Evolutionary conservation across 2,888 invertebrate species (phyloP).

Genomic region (Pristionchus japonicus): DNA sequence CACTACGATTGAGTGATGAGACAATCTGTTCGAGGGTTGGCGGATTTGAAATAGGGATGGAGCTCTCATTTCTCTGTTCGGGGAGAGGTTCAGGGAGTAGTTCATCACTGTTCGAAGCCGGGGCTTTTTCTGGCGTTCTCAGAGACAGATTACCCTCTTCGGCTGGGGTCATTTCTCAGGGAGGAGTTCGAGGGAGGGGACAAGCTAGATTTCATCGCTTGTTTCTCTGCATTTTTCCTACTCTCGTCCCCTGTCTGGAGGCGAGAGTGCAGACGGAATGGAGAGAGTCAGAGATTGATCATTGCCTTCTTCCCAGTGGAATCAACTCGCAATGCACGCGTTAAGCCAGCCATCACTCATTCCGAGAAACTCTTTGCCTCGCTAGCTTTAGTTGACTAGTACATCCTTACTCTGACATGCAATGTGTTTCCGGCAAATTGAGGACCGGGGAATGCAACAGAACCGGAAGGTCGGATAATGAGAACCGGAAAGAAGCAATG

Average conservation of each 20-base stretch:
- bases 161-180: neutral
- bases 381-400: neutral
- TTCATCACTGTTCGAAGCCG: neutral
- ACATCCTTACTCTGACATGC: neutral
- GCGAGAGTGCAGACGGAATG: too few relatives aligned
- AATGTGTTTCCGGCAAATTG: neutral
- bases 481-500: neutral
- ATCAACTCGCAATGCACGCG: neutral
- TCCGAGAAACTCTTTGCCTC: neutral
- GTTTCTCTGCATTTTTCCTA: too few relatives aligned
- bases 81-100: too few relatives aligned
- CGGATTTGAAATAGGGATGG: neutral
- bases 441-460: neutral
- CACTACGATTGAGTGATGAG: conserved; percentile 14
- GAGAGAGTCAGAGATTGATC: too few relatives aligned
- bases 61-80: too few relatives aligned
- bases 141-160: neutral
- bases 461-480: conserved; percentile 11
- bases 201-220: neutral
- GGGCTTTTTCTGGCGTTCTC: neutral
- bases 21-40: neutral
- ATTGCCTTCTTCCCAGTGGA: neutral
- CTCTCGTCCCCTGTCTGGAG: too few relatives aligned
- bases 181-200: neutral
- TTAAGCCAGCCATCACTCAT: conserved; percentile 39